Evolutionary conservation across 2,797 vertebrate species (phyloP), one percentile per base, ranked within the genome.

Genomic region (Taenioides sp.): DNA sequence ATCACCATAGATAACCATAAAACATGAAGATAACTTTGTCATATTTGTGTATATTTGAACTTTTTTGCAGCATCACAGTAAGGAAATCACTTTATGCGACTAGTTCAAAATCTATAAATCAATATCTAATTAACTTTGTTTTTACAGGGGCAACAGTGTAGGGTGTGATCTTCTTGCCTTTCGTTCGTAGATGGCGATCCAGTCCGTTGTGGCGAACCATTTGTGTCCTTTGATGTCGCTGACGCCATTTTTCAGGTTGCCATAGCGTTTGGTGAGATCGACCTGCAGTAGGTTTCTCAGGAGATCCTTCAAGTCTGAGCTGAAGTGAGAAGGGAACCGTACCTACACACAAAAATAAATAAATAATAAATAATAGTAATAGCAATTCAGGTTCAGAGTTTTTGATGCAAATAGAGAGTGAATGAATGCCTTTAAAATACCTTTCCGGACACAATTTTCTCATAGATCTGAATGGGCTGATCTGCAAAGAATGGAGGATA

Each of bases 361-460:
- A n/a, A 52, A 52, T 17, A 50, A 50, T 11, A 25, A 25, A 23
- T 1, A 59, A 59, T 17, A 18, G 34, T 10, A 28, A 28, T 6
- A 16, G 2, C 23, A 7, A 59, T 16, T 25, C 11, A 16, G 12
- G n/a, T 58, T 14, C 14, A 58, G 16, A 59, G 57, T 1, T 27
- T 28, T 28, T 25, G 16, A 58, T 25, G 25, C 10, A 58, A 25
- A 4, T 3, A 10, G 20, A n/a, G 9, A 23, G 54, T 1, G n/a
- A 55, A 23, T 16, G 57, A 17, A 59, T 1, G 23, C 12, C 23
- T 17, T 25, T 27, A 7, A 12, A 28, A 16, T 88, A 98, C 98
- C 94, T 99, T 99, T 90, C 98, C 98, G 81, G 98, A 98, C 83
- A 99, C 98, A 64, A 99, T 99, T 93, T 99, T 99, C 94, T 99